These are phyloP conservation scores for Zosterops pallidus DNA, from an alignment of 2,113 vertebrate genomes.

Conservation along the genomic window DNA sequence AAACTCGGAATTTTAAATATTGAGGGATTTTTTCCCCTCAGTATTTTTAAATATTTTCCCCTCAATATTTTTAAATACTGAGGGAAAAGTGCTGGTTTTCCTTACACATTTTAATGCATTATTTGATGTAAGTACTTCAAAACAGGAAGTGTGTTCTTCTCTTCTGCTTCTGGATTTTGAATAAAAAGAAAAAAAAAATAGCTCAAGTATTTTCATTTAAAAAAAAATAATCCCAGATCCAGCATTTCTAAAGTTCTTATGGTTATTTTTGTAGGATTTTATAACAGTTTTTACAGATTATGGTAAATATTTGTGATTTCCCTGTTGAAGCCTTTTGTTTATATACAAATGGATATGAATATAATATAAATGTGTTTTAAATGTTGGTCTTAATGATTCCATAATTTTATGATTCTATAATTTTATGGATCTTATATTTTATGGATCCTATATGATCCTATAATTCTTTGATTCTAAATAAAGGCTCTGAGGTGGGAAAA, in stretches of 20 bases:
- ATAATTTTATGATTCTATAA: neutral
- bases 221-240: neutral
- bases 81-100: neutral
- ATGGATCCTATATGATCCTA: neutral
- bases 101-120: accelerated
- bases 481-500: neutral
- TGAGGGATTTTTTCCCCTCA: no score
- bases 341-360: accelerated
- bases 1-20: neutral
- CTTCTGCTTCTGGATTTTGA: neutral
- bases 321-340: neutral
- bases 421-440: no score
- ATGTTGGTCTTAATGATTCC: neutral
- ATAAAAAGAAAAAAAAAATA: neutral
- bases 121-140: neutral
- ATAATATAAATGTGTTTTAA: neutral
- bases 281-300: neutral
- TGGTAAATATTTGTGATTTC: neutral
- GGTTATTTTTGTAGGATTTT: neutral
- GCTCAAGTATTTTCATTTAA: neutral
- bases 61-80: neutral
- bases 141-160: neutral
- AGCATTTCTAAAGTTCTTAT: neutral
- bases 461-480: neutral
- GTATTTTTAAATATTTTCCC: neutral